These are phyloP conservation scores for Drosophila hydei DNA, from an alignment of 1,140 invertebrate genomes.

Conservation along the genomic window DNA sequence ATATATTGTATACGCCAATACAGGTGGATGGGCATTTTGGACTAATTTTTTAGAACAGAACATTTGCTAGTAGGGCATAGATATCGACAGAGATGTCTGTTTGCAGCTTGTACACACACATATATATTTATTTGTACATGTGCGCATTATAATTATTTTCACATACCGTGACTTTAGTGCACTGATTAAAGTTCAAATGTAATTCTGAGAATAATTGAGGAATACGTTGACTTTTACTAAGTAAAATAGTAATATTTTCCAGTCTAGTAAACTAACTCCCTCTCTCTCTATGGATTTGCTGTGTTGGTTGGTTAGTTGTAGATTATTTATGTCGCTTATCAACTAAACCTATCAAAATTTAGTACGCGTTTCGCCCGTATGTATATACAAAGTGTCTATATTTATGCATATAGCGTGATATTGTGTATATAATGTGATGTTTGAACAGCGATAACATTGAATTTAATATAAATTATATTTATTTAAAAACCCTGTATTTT, in stretches of 20 bases:
- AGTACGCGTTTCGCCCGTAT: neutral
- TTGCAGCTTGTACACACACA: neutral
- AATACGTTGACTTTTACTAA: neutral
- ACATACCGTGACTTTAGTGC: neutral
- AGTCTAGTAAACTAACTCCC: neutral
- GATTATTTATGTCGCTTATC: conserved; percentile 20
- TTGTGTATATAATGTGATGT: neutral
- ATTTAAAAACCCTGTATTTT: neutral
- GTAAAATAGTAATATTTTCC: neutral
- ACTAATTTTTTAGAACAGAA: neutral
- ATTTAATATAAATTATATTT: neutral
- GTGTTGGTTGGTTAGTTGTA: neutral
- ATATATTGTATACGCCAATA: neutral
- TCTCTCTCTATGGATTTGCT: neutral
- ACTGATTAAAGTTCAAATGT: neutral
- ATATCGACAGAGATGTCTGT: neutral
- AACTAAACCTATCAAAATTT: conserved; percentile 4
- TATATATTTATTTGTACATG: neutral
- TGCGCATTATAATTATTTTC: neutral
- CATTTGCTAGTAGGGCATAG: neutral
- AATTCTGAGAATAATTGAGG: neutral
- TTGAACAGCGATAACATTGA: conserved; percentile 5
- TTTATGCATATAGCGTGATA: neutral
- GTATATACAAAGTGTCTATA: neutral
- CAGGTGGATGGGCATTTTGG: neutral